phyloP scores from a whole-genome alignment of 2,113 vertebrate genomes.

The Todiramphus chloris region DNA sequence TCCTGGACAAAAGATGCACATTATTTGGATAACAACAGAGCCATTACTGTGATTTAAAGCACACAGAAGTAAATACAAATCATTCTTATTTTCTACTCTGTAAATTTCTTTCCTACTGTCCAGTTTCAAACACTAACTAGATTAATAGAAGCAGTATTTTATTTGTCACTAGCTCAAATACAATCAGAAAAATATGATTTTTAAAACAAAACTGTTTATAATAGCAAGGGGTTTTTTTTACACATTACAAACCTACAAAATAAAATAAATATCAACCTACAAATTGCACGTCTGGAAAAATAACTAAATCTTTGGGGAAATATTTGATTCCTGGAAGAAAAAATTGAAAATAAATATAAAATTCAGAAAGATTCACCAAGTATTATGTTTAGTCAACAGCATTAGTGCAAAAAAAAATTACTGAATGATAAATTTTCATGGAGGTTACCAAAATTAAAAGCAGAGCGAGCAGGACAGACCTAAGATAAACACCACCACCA shows the following conservation, averaged over 20 bases:
- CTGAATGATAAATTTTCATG: neutral
- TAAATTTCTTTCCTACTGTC: neutral
- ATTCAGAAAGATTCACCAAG: neutral
- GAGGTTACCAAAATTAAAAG: neutral
- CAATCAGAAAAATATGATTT: neutral
- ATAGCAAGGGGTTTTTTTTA: neutral
- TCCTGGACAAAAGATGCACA: neutral
- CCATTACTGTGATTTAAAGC: neutral
- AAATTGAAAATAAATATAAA: neutral
- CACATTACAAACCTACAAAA: neutral
- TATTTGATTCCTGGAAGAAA: neutral
- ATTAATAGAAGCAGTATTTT: neutral
- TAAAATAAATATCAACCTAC: neutral
- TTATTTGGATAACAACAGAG: neutral
- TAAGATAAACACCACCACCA: neutral
- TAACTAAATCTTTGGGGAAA: neutral
- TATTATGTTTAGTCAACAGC: neutral
- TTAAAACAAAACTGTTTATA: neutral
- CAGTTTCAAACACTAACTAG: neutral
- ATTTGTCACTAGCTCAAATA: neutral
- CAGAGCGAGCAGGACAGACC: neutral
- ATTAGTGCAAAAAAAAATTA: neutral
- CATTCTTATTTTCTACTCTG: neutral
- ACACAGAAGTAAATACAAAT: neutral
- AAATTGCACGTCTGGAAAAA: neutral